Percentiles rank a stretch among this genome's conserved stretches.
phyloP scores from a whole-genome alignment of 2,888 invertebrate genomes.

The Mongoloraphidia duomilia region DNA sequence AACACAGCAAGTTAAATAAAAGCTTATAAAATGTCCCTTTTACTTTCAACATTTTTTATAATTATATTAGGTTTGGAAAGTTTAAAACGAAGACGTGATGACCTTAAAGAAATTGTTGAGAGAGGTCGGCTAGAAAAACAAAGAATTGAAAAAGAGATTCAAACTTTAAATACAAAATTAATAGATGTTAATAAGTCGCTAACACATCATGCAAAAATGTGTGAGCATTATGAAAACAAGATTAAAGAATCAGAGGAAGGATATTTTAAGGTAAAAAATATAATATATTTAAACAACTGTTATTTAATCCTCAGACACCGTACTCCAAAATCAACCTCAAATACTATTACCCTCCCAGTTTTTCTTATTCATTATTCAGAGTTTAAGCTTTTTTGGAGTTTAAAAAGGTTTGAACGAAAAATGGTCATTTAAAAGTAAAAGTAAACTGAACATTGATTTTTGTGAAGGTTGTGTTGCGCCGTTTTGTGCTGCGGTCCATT shows the following conservation, averaged over 20 bases:
- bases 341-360: no score
- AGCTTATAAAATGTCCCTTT: no score
- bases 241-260: slow-evolving; percentile 29
- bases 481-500: no score
- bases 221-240: slow-evolving; percentile 26
- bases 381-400: no score
- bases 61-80: slow-evolving; percentile 27
- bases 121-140: slow-evolving; percentile 25
- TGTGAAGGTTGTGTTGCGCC: no score
- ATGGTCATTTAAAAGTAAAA: no score
- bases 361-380: no score
- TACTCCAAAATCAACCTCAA: no score
- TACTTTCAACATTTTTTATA: no score
- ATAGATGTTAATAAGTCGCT: slow-evolving; percentile 21
- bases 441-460: no score
- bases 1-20: no score
- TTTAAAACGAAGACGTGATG: slow-evolving; percentile 24
- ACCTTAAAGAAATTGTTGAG: slow-evolving; percentile 23
- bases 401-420: no score
- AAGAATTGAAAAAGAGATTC: slow-evolving; percentile 24
- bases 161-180: slow-evolving; percentile 24
- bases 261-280: slow-evolving; percentile 31
- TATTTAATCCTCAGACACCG: not conserved
- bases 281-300: not conserved
- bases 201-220: slow-evolving; percentile 21